Evolutionary conservation across 1,140 invertebrate genomes (phyloP).

Genomic region (Mizuhopecten yessoensis): DNA sequence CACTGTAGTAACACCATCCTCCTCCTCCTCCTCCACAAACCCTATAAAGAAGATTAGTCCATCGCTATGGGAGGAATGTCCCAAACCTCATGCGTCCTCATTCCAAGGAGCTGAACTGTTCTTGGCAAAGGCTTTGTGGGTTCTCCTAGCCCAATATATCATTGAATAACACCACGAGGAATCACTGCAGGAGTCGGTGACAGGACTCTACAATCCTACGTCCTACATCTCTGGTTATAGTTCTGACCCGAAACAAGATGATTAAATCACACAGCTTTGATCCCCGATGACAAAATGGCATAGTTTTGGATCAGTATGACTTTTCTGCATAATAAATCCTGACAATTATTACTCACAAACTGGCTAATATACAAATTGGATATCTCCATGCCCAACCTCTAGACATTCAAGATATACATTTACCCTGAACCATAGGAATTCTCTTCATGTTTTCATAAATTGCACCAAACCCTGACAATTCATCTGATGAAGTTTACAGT

Average conservation of each 20-base stretch:
- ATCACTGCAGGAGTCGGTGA: background rate
- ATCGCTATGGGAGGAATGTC: background rate
- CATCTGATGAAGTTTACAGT: too few relatives aligned
- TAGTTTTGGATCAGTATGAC: too few relatives aligned
- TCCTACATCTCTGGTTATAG: background rate
- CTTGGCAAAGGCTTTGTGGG: conserved; percentile 3
- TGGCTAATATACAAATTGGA: too few relatives aligned
- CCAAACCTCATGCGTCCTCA: background rate
- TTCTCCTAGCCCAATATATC: background rate
- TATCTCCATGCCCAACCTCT: too few relatives aligned
- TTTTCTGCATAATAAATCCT: too few relatives aligned
- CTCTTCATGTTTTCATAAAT: too few relatives aligned
- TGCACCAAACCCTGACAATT: too few relatives aligned
- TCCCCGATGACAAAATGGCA: too few relatives aligned
- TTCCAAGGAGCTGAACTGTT: conserved; percentile 7
- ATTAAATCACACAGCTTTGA: too few relatives aligned
- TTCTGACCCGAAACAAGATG: background rate
- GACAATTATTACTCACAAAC: too few relatives aligned
- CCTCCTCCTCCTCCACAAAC: background rate
- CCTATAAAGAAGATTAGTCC: background rate
- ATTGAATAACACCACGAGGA: background rate
- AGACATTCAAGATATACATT: too few relatives aligned
- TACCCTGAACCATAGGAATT: too few relatives aligned
- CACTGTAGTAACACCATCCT: background rate
- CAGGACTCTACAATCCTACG: background rate